A percentile compares a stretch with the other conserved stretches of the same genome.
phyloP scores from a whole-genome alignment of 2,797 vertebrate species.

The Otolemur crassicaudatus region DNA sequence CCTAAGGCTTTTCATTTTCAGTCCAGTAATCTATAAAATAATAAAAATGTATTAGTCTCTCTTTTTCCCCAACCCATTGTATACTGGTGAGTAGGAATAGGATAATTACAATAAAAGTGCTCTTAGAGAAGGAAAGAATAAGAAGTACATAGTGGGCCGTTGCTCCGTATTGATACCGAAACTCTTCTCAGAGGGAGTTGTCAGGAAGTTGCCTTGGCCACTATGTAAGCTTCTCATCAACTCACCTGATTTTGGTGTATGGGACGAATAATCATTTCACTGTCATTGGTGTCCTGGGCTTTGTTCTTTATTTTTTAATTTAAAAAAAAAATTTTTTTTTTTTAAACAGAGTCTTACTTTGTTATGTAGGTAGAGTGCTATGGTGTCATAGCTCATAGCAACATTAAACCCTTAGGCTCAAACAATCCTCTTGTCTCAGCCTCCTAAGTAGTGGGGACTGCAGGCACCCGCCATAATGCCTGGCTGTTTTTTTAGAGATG shows the following conservation, averaged over 20 bases:
- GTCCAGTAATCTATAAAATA: background rate
- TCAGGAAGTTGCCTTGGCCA: background rate
- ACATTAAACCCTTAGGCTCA: no score
- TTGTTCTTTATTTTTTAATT: constrained; percentile 13
- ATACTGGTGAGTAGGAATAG: background rate
- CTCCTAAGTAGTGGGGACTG: no score
- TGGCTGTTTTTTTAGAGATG: no score
- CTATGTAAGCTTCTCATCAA: background rate
- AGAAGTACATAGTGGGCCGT: background rate
- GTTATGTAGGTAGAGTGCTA: no score
- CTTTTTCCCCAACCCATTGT: background rate
- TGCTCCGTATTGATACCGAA: constrained; percentile 29
- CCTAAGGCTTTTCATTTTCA: constrained; percentile 14
- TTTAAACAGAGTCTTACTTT: no score
- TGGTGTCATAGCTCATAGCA: no score
- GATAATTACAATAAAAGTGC: background rate
- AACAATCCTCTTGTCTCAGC: no score
- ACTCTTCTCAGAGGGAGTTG: background rate
- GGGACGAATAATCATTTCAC: background rate
- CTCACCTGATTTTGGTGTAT: constrained; percentile 11
- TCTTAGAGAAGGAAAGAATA: constrained; percentile 28
- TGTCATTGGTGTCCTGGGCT: background rate
- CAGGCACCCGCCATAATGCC: no score
- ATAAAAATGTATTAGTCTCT: background rate
- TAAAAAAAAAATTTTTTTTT: no score